phyloP scores from a whole-genome alignment of 2,113 vertebrate genomes.

The Circaetus cinerascens region DNA sequence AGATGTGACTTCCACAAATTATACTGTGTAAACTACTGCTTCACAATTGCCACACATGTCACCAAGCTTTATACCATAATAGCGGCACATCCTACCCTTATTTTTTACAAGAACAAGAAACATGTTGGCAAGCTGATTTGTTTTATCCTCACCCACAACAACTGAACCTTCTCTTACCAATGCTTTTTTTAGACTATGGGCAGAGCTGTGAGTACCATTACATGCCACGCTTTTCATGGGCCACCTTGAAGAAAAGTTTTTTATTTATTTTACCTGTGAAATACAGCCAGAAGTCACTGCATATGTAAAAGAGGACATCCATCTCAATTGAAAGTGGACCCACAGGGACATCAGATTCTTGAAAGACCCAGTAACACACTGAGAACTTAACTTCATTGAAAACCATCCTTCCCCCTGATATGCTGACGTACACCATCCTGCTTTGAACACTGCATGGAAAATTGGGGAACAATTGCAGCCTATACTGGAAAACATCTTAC shows the following conservation, averaged over 20 bases:
- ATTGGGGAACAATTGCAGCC: neutral
- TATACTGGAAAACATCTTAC: neutral
- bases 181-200: neutral
- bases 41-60: neutral
- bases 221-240: neutral
- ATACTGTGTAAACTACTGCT: neutral
- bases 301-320: neutral
- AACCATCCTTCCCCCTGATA: neutral
- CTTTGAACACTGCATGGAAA: neutral
- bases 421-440: neutral
- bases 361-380: neutral
- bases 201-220: neutral
- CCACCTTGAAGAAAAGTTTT: neutral
- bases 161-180: neutral
- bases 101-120: neutral
- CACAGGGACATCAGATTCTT: neutral
- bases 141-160: neutral
- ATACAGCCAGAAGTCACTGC: neutral
- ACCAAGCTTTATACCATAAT: neutral
- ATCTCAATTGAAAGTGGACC: neutral
- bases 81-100: neutral
- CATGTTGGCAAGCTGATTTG: neutral
- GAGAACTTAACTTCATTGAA: neutral
- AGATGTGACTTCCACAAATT: neutral
- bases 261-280: neutral